Percentiles rank a stretch among this genome's conserved stretches.
Evolutionary conservation across 1,140 invertebrate species (phyloP).

Genomic region (Saxidomus purpurata): DNA sequence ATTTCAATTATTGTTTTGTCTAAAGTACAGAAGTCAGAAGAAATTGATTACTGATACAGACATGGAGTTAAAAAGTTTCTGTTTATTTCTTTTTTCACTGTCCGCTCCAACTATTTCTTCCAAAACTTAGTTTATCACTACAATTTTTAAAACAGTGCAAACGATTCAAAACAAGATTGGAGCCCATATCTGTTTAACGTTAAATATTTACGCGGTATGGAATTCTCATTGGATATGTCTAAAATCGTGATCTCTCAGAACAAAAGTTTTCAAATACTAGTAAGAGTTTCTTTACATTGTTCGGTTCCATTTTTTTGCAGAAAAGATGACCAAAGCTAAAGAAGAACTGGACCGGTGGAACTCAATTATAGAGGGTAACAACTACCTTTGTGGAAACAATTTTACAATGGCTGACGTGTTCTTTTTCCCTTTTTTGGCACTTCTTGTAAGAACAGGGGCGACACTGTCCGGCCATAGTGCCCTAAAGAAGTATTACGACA

Average conservation of each 20-base stretch:
- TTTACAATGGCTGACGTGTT: slow-evolving; percentile 71
- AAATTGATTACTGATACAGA: neutral
- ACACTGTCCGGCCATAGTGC: slow-evolving; percentile 82
- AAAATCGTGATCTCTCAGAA: no score
- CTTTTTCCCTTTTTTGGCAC: slow-evolving; percentile 81
- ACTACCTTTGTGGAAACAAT: slow-evolving; percentile 43
- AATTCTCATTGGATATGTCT: no score
- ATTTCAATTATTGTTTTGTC: neutral
- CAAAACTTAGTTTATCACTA: no score
- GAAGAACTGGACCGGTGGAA: slow-evolving; percentile 41
- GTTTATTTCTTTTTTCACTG: no score
- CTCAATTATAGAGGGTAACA: neutral
- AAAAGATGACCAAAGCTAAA: neutral
- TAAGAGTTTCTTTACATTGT: neutral
- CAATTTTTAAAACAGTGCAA: no score
- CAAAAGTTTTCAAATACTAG: no score
- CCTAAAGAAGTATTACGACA: slow-evolving; percentile 67
- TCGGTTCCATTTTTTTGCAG: no score
- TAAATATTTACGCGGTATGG: no score
- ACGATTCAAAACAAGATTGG: no score
- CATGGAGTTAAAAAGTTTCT: neutral
- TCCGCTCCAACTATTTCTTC: no score
- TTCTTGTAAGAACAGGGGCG: slow-evolving; percentile 87
- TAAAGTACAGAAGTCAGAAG: neutral
- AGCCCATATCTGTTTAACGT: no score